Conservation (phyloP, 64 coral and sea anemone species). For the Montipora foliosa region DNA sequence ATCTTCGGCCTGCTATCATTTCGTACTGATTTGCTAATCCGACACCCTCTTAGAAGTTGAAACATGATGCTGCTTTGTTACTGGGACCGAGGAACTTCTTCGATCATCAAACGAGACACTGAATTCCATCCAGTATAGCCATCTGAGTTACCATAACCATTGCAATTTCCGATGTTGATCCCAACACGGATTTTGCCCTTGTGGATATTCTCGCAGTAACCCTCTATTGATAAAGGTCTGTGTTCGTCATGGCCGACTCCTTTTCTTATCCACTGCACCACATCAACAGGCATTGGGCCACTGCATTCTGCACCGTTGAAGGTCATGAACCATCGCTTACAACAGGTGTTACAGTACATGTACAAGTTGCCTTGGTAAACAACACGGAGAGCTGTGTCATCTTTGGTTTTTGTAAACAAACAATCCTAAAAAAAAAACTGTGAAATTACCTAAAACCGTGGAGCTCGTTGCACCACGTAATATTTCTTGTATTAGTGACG, state of each 20-base stretch:
- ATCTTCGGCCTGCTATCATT: no score
- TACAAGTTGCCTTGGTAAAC: slow-evolving; percentile 14
- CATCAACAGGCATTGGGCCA: neutral
- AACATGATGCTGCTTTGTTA: neutral
- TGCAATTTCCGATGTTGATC: slow-evolving; percentile 33
- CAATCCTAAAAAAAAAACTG: neutral
- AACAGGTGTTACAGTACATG: neutral
- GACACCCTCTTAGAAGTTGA: no score
- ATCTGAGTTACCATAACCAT: neutral
- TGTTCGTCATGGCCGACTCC: neutral
- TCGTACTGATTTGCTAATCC: no score
- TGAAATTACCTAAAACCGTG: neutral
- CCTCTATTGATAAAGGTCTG: slow-evolving; percentile 9
- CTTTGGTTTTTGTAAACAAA: neutral
- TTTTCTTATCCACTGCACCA: neutral
- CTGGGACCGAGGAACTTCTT: slow-evolving; percentile 30
- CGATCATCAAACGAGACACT: slow-evolving; percentile 36
- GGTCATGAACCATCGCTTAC: slow-evolving; percentile 37
- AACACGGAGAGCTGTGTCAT: neutral
- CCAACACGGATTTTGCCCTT: slow-evolving; percentile 29
- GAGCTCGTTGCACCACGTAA: no score
- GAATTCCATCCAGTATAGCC: slow-evolving; percentile 1
- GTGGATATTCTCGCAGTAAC: slow-evolving; percentile 18
- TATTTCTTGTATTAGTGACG: no score
- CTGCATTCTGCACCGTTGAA: slow-evolving; percentile 23